A percentile compares a stretch with the other conserved stretches of the same genome.
phyloP scores from a whole-genome alignment of 2,113 vertebrate species.

The Scophthalmus maximus region DNA sequence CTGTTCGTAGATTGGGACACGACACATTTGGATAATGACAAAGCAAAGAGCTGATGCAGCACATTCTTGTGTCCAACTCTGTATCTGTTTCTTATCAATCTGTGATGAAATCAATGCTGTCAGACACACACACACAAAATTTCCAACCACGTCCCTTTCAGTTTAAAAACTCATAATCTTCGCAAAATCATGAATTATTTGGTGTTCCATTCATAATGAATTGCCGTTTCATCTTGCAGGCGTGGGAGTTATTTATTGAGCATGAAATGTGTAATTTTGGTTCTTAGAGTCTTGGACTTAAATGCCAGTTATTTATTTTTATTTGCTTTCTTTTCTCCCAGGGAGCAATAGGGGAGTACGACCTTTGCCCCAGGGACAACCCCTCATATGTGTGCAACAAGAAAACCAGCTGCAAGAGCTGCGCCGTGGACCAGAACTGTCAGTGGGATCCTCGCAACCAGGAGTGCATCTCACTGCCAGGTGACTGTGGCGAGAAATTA shows the following conservation, averaged over 20 bases:
- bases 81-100: too few relatives aligned
- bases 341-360: conserved; percentile 85
- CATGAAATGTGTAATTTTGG: not conserved
- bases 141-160: too few relatives aligned
- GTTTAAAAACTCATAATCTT: too few relatives aligned
- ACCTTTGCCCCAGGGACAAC: conserved; percentile 92
- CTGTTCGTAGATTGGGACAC: too few relatives aligned
- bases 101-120: too few relatives aligned
- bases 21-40: too few relatives aligned
- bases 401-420: conserved; percentile 98
- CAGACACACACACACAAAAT: too few relatives aligned
- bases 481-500: conserved; percentile 66
- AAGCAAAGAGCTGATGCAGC: too few relatives aligned
- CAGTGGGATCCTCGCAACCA: conserved; percentile 97
- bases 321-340: conserved; percentile 55
- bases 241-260: not conserved
- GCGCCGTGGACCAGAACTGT: conserved; percentile 95
- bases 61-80: too few relatives aligned
- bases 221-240: not conserved
- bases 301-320: not conserved
- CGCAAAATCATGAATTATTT: too few relatives aligned
- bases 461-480: conserved; percentile 94
- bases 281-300: not conserved
- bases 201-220: too few relatives aligned
- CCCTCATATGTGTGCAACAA: conserved; percentile 94